Evolutionary conservation across 2,797 vertebrate genomes (phyloP), one percentile per base, ranked within the genome.

Genomic region (Hylomyscus alleni): DNA sequence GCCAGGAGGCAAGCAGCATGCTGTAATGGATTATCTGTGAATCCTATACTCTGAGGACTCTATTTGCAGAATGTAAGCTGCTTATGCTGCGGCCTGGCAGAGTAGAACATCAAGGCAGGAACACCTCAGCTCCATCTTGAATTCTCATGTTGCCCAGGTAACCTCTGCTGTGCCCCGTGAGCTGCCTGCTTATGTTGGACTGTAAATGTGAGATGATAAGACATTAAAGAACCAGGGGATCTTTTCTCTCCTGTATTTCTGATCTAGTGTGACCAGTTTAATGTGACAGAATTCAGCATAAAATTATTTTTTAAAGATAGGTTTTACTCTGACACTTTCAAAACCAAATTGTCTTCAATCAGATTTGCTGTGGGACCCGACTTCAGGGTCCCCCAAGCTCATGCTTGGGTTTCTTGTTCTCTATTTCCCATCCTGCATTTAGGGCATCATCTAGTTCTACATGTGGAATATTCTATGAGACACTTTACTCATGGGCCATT

Each of bases 271-370:
- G 65, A 83, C 58, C 50, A 77, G 52, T 34, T 72, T 40, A 54
- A 92, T 85, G 78, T 95, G 90, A 81, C 0, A 95, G 94, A 93
- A 76, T 80, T 95, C 83, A 93, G 89, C 76, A 96, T 58, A 93
- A 56, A 29, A 11, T 10, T 37, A 0, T 50, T 77, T 87, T 87
- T 75, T 89, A 72, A 77, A 73, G 50, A 82, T 37, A 93, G 26
- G 58, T 78, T 80, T 94, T 95, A 3, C 37, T 78, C 34, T 89
- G 34, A 54, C 72, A 73, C 31, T 97, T 89, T 88, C 44, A 84
- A 93, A 95, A 67, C 52, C 31, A 95, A 96, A 91, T 37, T 26
- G 81, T 83, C 72, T 91, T 97, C 83, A 89, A 81, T 91, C 20
- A 78, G 80, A 81, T 90, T 96, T 87, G 91, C 29, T 50, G 50